Conservation (phyloP, 2,113 vertebrate species). For the Thunnus maccoyii region DNA sequence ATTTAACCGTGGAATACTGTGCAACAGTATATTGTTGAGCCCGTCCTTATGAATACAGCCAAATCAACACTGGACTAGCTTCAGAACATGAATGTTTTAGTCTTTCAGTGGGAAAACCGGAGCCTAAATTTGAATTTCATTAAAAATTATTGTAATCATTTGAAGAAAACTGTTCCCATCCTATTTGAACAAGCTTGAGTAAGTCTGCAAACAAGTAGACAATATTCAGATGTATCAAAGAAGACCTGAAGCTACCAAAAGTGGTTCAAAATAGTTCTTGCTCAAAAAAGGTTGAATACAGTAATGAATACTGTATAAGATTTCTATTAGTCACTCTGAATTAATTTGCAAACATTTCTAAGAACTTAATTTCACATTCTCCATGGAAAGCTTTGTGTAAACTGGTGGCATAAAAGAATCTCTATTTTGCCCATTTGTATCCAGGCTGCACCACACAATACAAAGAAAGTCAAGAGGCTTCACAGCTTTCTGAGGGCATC, state of each 20-base stretch:
- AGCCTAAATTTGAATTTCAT: not conserved
- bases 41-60: no score
- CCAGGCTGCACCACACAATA: conserved; percentile 13
- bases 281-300: not conserved
- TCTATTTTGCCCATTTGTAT: conserved; percentile 18
- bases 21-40: no score
- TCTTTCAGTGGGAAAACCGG: not conserved
- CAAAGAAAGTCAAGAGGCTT: conserved; percentile 18
- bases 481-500: not conserved
- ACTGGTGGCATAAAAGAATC: conserved; percentile 3
- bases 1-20: not conserved
- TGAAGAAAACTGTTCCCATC: not conserved
- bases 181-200: not conserved
- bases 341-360: not conserved
- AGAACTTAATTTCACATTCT: conserved; percentile 1
- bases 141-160: not conserved
- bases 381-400: conserved; percentile 14
- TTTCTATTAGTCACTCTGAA: conserved; percentile 14
- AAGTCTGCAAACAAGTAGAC: not conserved
- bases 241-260: not conserved
- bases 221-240: not conserved
- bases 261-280: conserved; percentile 1
- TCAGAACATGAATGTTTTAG: not conserved
- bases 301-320: not conserved
- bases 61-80: no score